phyloP scores from a whole-genome alignment of 1,140 invertebrate genomes.

The Riptortus pedestris region DNA sequence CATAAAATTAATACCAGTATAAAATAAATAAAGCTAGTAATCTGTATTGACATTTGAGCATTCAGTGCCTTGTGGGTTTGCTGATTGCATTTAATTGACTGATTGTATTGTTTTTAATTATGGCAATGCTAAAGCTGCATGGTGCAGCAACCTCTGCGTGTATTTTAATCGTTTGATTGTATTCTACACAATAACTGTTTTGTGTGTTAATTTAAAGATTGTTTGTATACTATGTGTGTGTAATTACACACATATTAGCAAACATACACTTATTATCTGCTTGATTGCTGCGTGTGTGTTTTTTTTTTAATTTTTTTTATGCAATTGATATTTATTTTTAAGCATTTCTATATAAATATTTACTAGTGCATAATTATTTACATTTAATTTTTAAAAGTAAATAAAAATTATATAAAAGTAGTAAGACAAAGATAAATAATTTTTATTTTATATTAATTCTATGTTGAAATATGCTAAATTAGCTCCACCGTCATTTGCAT shows the following conservation, averaged over 20 bases:
- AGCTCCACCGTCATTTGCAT: constrained; percentile 1
- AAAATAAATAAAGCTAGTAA: too few relatives aligned
- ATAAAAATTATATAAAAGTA: too few relatives aligned
- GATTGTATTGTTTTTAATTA: constrained; percentile 4
- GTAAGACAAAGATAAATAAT: too few relatives aligned
- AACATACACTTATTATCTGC: constrained; percentile 14
- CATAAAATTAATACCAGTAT: not conserved
- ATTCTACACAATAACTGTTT: constrained; percentile 5
- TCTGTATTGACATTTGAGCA: not conserved
- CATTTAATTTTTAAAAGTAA: too few relatives aligned
- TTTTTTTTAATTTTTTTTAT: too few relatives aligned
- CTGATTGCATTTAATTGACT: constrained; percentile 16
- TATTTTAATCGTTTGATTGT: not conserved
- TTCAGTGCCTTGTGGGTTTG: constrained; percentile 11
- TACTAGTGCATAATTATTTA: too few relatives aligned
- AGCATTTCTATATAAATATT: too few relatives aligned
- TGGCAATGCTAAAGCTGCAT: constrained; percentile 24
- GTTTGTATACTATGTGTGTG: constrained; percentile 10
- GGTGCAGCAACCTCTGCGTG: constrained; percentile 13
- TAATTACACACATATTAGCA: constrained; percentile 5
- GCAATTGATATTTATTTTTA: constrained; percentile 7
- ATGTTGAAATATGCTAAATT: too few relatives aligned
- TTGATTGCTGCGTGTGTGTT: constrained; percentile 22
- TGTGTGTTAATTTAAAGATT: constrained; percentile 6
- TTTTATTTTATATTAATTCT: too few relatives aligned